Evolutionary conservation across 2,888 invertebrate species (phyloP).

Genomic region (Euproctis similis): DNA sequence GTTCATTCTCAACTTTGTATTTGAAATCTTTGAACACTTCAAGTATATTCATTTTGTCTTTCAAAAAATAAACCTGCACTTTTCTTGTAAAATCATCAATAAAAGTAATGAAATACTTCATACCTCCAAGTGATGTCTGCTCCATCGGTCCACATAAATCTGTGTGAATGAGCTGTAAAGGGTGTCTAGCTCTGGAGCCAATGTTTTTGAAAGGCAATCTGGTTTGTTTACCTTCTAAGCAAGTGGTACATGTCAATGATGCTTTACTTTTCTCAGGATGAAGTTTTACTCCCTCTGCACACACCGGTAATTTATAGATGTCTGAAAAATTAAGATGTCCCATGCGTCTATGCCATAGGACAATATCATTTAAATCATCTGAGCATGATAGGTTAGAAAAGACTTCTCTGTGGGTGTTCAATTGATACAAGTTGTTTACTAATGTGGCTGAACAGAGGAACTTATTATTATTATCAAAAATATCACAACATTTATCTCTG

Average conservation of each 20-base stretch:
- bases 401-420: neutral
- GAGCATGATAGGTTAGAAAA: neutral
- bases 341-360: constrained; percentile 3
- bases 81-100: too few species aligned
- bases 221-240: too few species aligned
- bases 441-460: neutral
- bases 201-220: too few species aligned
- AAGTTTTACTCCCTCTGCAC: neutral
- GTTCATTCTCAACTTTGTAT: constrained; percentile 14
- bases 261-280: neutral
- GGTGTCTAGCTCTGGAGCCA: too few species aligned
- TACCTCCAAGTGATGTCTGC: too few species aligned
- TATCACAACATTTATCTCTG: neutral
- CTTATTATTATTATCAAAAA: neutral
- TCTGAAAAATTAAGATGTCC: neutral
- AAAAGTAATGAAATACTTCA: too few species aligned
- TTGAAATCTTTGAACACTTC: constrained; percentile 1
- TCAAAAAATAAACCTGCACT: neutral
- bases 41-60: neutral
- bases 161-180: too few species aligned
- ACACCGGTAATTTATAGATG: neutral
- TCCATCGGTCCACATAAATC: too few species aligned
- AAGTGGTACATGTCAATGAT: neutral
- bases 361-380: neutral
- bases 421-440: constrained; percentile 1